Evolutionary conservation across 2,797 vertebrate genomes (phyloP), one percentile per base, ranked within the genome.

Genomic region (Sebastes dallii): DNA sequence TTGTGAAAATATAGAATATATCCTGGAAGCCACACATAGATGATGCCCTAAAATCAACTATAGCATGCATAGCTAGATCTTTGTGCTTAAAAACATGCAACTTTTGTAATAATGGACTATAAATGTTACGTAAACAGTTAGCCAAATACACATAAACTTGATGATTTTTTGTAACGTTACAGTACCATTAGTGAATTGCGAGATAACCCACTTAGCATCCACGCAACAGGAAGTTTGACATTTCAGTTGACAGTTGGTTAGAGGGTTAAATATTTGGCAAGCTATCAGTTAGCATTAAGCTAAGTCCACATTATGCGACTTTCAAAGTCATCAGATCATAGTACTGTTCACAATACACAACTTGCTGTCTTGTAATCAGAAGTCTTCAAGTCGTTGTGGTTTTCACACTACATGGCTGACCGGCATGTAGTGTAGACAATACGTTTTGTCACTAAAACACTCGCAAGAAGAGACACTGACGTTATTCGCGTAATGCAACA

Each of bases 401-500:
- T 42, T 42, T 42, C 39, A 42, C 39, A 42, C 39, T 14, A 42
- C 39, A 42, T 42, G 39, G 39, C 39, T 42, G 39, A 42, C 39
- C 39, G 36, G 36, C 36, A 39, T 39, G 36, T 39, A 39, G 36
- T 39, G 36, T 39, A 39, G 36, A 39, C 39, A 42, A 42, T 42
- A 42, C 14, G 39, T 42, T 42, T 42, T 42, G 39, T 42, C 39
- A 42, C 39, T 6, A 42, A 42, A 42, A 42, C 39, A 42, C 39
- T 0, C 6, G 0, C 0, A 42, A 42, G 39, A 42, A 42, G 39
- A 1, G 39, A 42, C 39, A 42, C 39, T 0, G 39, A 42, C 14
- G 14, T 42, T 42, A 42, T 42, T 42, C 14, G 14, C 39, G 39
- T 42, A 42, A 42, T 42, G 39, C 39, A 42, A 42, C 14, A 42